Conservation (phyloP, 2,797 vertebrate species). For the Poliocrania exsul region DNA sequence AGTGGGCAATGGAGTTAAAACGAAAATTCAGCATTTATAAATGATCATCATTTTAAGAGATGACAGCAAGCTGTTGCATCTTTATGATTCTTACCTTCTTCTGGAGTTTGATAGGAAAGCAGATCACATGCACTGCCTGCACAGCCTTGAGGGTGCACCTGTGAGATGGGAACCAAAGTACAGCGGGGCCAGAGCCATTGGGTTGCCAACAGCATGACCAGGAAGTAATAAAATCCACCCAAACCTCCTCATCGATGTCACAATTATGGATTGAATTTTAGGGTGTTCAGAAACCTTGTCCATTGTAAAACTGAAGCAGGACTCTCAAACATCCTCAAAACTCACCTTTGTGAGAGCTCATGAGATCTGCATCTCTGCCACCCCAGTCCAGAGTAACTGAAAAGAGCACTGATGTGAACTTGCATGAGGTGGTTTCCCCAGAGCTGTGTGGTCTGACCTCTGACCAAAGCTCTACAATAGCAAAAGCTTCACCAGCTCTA, state of each 20-base stretch:
- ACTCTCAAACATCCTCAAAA: background rate
- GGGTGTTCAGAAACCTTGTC: background rate
- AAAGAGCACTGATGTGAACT: background rate
- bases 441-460: background rate
- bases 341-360: background rate
- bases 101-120: background rate
- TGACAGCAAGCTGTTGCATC: background rate
- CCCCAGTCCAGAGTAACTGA: background rate
- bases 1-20: background rate
- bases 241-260: accelerated
- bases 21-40: background rate
- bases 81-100: background rate
- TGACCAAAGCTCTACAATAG: background rate
- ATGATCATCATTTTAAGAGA: background rate
- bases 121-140: accelerated
- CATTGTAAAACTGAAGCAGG: background rate
- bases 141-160: accelerated
- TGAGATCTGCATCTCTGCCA: background rate
- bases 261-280: background rate
- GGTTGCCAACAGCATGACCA: background rate
- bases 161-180: background rate
- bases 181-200: background rate
- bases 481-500: background rate
- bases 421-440: background rate
- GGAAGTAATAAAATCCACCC: background rate